A percentile compares a stretch with the other conserved stretches of the same genome.
These are phyloP conservation scores for Diorhabda carinulata DNA, from an alignment of 1,140 invertebrate species.

Conservation along the genomic window DNA sequence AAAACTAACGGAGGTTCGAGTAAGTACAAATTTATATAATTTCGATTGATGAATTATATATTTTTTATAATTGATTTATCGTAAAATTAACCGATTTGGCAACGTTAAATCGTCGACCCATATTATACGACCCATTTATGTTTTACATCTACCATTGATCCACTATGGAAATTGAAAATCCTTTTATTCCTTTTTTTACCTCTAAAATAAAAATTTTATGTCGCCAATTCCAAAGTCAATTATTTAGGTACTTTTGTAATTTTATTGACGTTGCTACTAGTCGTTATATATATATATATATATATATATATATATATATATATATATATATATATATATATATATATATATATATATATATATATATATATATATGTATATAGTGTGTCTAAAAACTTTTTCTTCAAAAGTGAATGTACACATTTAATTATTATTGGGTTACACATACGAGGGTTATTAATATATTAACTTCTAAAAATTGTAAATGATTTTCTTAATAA, in stretches of 20 bases:
- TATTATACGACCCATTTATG: background rate
- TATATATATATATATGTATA: too few species aligned
- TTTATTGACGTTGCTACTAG: too few species aligned
- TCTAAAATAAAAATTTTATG: background rate
- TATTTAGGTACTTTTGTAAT: background rate
- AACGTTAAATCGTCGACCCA: background rate
- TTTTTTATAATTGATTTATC: background rate
- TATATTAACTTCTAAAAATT: too few species aligned
- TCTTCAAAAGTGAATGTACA: too few species aligned
- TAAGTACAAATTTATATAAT: slow-evolving; percentile 30
- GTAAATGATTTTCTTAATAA: too few species aligned
- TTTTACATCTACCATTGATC: background rate
- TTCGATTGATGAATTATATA: background rate
- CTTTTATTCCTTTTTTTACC: background rate
- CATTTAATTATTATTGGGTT: too few species aligned
- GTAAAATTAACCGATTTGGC: background rate
- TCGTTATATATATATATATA: too few species aligned
- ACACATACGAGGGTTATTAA: too few species aligned
- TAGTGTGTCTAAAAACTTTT: too few species aligned
- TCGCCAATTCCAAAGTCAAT: background rate
- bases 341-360: too few species aligned
- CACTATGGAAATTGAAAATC: background rate
- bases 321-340: too few species aligned
- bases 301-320: too few species aligned
- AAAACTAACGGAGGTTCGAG: slow-evolving; percentile 37